These are phyloP conservation scores for Neopelma chrysocephalum DNA, from an alignment of 2,797 vertebrate species.

Conservation along the genomic window DNA sequence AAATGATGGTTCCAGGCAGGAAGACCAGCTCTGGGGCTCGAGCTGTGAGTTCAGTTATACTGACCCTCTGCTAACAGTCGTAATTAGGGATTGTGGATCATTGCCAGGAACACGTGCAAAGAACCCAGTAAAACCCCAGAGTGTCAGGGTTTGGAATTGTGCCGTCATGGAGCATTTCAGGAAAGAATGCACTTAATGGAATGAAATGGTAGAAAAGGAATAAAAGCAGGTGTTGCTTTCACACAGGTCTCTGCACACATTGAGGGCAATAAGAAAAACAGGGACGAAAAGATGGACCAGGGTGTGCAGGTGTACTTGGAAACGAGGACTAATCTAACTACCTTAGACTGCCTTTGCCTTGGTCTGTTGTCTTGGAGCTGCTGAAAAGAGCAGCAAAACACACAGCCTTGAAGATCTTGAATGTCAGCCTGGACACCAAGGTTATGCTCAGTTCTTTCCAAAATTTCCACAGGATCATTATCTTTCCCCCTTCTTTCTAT, in stretches of 20 bases:
- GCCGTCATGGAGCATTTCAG: neutral
- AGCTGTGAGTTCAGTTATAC: neutral
- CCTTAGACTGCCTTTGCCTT: neutral
- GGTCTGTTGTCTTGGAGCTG: neutral
- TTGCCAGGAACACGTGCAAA: constrained; percentile 19
- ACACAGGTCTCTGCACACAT: neutral
- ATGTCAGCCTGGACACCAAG: constrained; percentile 14
- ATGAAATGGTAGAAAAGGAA: neutral
- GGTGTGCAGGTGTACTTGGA: neutral
- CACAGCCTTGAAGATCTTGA: neutral
- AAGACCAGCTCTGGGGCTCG: neutral
- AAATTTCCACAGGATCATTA: constrained; percentile 6
- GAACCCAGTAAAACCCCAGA: constrained; percentile 3
- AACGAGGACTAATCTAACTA: neutral
- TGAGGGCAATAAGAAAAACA: neutral
- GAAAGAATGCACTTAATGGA: constrained; percentile 38
- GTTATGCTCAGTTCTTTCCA: neutral
- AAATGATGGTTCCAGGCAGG: neutral
- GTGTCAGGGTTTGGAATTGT: neutral
- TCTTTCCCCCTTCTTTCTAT: neutral
- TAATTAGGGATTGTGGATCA: neutral
- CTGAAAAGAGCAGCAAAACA: neutral
- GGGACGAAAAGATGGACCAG: neutral
- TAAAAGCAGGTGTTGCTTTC: neutral
- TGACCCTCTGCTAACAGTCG: neutral